Conservation (phyloP, 2,797 vertebrate species). For the Anguilla megastoma region DNA sequence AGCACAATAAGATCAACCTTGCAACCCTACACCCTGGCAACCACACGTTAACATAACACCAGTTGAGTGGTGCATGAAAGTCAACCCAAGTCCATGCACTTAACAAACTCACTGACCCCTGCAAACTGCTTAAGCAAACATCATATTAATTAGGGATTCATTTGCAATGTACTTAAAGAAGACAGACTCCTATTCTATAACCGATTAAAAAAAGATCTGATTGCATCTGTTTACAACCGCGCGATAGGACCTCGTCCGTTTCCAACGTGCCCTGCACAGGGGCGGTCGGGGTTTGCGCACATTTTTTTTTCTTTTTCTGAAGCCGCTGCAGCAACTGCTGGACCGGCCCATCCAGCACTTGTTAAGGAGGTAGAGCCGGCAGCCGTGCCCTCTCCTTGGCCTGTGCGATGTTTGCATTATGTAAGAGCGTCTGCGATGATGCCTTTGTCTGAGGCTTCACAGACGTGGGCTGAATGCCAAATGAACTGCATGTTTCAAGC, state of each 20-base stretch:
- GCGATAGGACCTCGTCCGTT: background rate
- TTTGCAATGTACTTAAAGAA: conserved; percentile 33
- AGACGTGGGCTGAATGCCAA: background rate
- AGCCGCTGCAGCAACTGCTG: background rate
- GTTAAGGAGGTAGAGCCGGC: background rate
- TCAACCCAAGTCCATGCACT: background rate
- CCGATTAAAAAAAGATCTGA: conserved; percentile 35
- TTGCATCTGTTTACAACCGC: conserved; percentile 23
- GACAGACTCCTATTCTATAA: conserved; percentile 32
- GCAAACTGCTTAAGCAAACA: conserved; percentile 49
- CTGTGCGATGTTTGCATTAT: conserved; percentile 5
- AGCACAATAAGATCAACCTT: background rate
- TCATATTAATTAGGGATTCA: conserved; percentile 52
- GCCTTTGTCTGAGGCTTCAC: conserved; percentile 9
- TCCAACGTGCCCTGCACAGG: background rate
- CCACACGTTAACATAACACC: conserved; percentile 16
- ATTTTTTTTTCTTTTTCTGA: too few species aligned
- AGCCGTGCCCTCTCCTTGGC: conserved; percentile 7
- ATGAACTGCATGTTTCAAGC: background rate
- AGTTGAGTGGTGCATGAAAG: conserved; percentile 13
- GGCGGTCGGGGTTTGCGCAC: background rate
- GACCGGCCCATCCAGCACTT: background rate
- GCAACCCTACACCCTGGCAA: conserved; percentile 17
- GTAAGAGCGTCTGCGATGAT: background rate
- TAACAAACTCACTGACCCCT: conserved; percentile 33